Evolutionary conservation across 2,888 invertebrate genomes (phyloP), one percentile per base, ranked within the genome.

Genomic region (Rugalucina vietnamica): DNA sequence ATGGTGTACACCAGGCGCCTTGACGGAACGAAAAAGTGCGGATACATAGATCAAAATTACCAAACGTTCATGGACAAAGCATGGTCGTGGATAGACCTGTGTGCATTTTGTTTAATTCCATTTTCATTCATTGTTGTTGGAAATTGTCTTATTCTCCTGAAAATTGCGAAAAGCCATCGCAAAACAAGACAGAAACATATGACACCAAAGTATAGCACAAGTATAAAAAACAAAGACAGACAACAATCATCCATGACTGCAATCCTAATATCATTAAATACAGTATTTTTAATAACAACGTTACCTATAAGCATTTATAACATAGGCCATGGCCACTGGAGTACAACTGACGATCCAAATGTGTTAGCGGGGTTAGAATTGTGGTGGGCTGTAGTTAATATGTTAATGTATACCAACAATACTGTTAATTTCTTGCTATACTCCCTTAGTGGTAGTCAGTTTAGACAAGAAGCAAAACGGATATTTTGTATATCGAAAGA

Each of bases 41-140:
- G 3, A 0, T 81, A 71, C 27, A 34, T 88, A 12, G 39, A 76
- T 49, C 29, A 80, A 0, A 79, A 77, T 0, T 93, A 92, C 74
- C 14, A 32, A 0, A 0, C 76, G 3, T 93, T 92, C 80, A 75
- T 81, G 32, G 36, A 29, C 14, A 32, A 82, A 4, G 71, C 86
- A n/a, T 93, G 93, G 92, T 90, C 92, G 5, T 93, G 92, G 91
- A 89, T 93, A 32, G 93, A 93, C 85, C 82, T 92, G n/a, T 84
- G 88, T 57, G 81, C 89, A 12, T 92, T 90, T 81, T 90, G 90
- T 71, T 69, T 91, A 14, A 74, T 93, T 24, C 93, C 93, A 0
- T 91, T 91, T 29, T 12, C 84, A 34, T 78, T 93, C n/a, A 86
- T 93, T 36, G 79, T 92, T n/a, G 69, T 88, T 37, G 92, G 91